phyloP scores from a whole-genome alignment of 2,797 vertebrate genomes.

The Anableps anableps region DNA sequence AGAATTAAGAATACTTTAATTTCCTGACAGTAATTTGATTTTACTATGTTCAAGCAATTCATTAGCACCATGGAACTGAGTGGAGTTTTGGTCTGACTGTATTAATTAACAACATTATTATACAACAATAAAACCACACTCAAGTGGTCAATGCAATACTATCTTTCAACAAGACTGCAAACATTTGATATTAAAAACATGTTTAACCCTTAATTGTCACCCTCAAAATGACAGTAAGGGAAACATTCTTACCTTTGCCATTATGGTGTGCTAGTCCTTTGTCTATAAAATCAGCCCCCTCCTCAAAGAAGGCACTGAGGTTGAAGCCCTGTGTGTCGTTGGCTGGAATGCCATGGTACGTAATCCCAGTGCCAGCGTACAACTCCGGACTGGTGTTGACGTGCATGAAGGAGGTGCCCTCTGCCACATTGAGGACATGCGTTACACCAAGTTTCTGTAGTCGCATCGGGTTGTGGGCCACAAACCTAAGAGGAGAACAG shows the following conservation, averaged over 20 bases:
- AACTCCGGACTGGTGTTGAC: slow-evolving; percentile 94
- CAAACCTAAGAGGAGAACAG: slow-evolving; percentile 79
- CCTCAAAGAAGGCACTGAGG: slow-evolving; percentile 95
- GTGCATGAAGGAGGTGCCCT: slow-evolving; percentile 98
- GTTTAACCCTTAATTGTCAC: neutral
- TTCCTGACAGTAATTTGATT: too few species aligned
- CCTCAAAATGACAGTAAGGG: neutral
- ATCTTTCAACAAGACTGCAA: too few species aligned
- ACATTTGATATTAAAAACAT: too few species aligned
- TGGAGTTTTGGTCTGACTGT: too few species aligned
- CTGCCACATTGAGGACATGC: slow-evolving; percentile 93
- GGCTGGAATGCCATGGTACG: slow-evolving; percentile 93
- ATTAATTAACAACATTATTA: too few species aligned
- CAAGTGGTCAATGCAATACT: too few species aligned
- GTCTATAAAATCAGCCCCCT: slow-evolving; percentile 94
- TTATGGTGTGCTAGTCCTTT: slow-evolving; percentile 93
- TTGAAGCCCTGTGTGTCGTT: slow-evolving; percentile 94
- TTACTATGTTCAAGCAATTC: too few species aligned
- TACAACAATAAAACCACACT: too few species aligned
- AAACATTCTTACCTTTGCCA: slow-evolving; percentile 83
- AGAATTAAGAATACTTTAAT: too few species aligned
- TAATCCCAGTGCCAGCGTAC: slow-evolving; percentile 92
- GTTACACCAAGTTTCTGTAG: slow-evolving; percentile 94
- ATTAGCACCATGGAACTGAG: too few species aligned
- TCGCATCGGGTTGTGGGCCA: slow-evolving; percentile 91